phyloP scores from a whole-genome alignment of 2,797 vertebrate genomes.

The Crocidura indochinensis region DNA sequence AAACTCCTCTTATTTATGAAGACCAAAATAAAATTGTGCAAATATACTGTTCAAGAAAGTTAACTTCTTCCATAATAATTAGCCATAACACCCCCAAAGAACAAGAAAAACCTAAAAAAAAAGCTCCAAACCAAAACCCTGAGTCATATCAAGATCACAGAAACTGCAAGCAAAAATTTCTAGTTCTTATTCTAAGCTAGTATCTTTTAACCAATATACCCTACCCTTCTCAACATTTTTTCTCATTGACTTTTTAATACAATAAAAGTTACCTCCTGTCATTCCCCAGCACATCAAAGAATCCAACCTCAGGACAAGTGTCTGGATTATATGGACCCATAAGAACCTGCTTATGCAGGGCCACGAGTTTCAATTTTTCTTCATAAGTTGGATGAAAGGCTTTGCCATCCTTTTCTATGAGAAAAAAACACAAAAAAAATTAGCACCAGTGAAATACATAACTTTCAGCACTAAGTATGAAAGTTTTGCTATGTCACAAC shows the following conservation, averaged over 20 bases:
- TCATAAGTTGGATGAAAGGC: slow-evolving; percentile 99
- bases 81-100: slow-evolving; percentile 28
- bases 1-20: too few relatives aligned
- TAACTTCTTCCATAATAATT: slow-evolving; percentile 57
- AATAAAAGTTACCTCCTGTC: slow-evolving; percentile 96
- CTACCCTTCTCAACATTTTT: neutral
- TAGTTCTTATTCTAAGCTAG: slow-evolving; percentile 41
- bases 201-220: neutral
- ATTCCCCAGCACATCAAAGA: slow-evolving; percentile 98
- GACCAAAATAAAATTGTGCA: too few relatives aligned
- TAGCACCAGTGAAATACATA: slow-evolving; percentile 44
- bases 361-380: slow-evolving; percentile 98
- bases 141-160: slow-evolving; percentile 47
- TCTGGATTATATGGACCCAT: slow-evolving; percentile 98
- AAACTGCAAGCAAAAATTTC: slow-evolving; percentile 53
- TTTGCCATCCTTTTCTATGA: slow-evolving; percentile 98
- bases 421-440: slow-evolving; percentile 57
- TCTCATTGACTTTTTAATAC: slow-evolving; percentile 33
- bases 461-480: neutral
- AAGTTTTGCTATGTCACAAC: slow-evolving; percentile 44
- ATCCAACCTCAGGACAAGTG: slow-evolving; percentile 97
- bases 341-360: slow-evolving; percentile 97
- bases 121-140: slow-evolving; percentile 55
- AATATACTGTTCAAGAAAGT: slow-evolving; percentile 61
- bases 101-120: neutral